phyloP scores from a whole-genome alignment of 2,797 vertebrate genomes.

The Yasuhikotakia modesta region DNA sequence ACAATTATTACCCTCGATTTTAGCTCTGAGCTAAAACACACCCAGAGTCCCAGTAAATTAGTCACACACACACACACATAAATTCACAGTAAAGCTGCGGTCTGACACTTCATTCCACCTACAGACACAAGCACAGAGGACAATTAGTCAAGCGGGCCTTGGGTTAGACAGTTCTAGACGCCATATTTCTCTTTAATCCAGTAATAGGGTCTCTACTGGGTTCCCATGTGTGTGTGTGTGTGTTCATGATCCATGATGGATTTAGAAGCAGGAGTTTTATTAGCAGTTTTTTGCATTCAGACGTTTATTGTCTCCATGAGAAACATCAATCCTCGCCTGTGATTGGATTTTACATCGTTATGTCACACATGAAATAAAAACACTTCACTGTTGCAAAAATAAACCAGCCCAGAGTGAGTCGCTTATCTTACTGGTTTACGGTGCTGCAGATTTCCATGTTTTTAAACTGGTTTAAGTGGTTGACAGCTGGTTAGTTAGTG shows the following conservation, averaged over 20 bases:
- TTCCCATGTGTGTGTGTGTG: conserved; percentile 3
- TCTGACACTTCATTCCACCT: conserved; percentile 44
- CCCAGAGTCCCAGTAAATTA: conserved; percentile 29
- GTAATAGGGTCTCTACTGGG: conserved; percentile 6
- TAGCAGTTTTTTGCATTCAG: conserved; percentile 1
- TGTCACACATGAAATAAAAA: neutral
- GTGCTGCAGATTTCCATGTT: neutral
- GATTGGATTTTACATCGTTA: conserved; percentile 14
- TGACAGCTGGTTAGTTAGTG: neutral
- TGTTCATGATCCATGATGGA: conserved; percentile 21
- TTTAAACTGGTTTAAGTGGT: neutral
- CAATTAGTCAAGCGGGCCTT: conserved; percentile 44
- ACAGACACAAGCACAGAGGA: conserved; percentile 26
- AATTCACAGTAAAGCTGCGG: conserved; percentile 30
- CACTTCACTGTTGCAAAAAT: neutral
- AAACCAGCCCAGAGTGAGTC: neutral
- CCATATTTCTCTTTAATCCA: conserved; percentile 31
- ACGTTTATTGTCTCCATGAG: conserved; percentile 14
- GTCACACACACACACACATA: conserved; percentile 18
- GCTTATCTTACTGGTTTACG: neutral
- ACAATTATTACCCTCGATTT: conserved; percentile 13
- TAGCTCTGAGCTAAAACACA: conserved; percentile 32
- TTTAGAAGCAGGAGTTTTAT: conserved; percentile 25
- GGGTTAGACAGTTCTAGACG: conserved; percentile 34
- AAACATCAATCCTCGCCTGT: conserved; percentile 1